phyloP scores from a whole-genome alignment of 2,888 invertebrate species.

The Phortica okadai region DNA sequence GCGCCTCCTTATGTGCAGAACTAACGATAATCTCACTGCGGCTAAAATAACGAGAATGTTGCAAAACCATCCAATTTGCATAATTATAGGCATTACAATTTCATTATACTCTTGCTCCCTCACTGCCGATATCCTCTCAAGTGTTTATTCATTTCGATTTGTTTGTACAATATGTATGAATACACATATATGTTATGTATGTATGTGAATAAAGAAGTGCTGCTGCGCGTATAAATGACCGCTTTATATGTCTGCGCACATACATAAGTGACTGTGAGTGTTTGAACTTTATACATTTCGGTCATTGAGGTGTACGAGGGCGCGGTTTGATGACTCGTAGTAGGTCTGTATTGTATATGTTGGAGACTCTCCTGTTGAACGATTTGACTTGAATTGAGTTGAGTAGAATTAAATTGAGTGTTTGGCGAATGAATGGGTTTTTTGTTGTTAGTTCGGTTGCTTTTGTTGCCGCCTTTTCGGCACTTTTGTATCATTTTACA shows the following conservation, averaged over 20 bases:
- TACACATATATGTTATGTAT: not conserved
- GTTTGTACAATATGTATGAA: not conserved
- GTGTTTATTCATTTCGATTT: conserved; percentile 9
- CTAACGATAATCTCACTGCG: not conserved
- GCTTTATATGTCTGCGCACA: not conserved
- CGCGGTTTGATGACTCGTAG: not conserved
- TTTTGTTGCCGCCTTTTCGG: conserved; percentile 16
- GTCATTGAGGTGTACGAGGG: conserved; percentile 2
- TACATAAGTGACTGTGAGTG: not conserved
- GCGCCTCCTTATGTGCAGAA: not conserved
- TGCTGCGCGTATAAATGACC: not conserved
- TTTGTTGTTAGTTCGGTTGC: not conserved
- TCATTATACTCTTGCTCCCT: conserved; percentile 4
- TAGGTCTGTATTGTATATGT: not conserved
- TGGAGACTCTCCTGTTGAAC: too few relatives aligned
- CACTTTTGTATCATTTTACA: conserved; percentile 4
- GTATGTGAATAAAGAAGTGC: not conserved
- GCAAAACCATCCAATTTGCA: conserved; percentile 4
- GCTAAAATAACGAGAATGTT: not conserved
- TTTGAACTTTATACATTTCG: not conserved
- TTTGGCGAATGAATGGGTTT: not conserved
- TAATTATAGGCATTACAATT: conserved; percentile 23
- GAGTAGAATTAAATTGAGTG: not conserved
- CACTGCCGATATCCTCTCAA: not conserved
- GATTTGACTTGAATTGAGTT: not conserved